These are phyloP conservation scores for Pogonomyrmex californicus DNA, from an alignment of 1,140 invertebrate genomes.

Conservation along the genomic window DNA sequence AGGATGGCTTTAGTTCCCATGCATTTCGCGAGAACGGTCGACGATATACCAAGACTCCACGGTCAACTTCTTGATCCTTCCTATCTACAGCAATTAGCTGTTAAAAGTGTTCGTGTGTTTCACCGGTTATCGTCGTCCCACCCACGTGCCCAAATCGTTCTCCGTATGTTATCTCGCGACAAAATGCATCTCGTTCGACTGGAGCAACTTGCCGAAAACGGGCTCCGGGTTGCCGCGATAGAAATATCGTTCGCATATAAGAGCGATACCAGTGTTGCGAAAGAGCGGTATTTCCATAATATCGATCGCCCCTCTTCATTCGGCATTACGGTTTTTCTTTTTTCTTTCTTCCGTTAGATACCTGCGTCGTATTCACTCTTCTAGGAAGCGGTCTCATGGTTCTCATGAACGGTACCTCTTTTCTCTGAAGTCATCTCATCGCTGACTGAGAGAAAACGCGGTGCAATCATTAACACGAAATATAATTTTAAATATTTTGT, in stretches of 20 bases:
- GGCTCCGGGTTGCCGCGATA: conserved; percentile 60
- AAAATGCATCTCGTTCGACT: conserved; percentile 82
- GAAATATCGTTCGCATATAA: conserved; percentile 42
- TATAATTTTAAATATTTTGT: not conserved
- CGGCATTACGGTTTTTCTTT: conserved; percentile 49
- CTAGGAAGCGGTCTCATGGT: conserved; percentile 80
- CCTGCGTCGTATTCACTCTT: conserved; percentile 74
- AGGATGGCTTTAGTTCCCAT: conserved; percentile 79
- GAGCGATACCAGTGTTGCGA: conserved; percentile 70
- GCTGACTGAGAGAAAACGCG: conserved; percentile 67
- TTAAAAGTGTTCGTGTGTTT: conserved; percentile 84
- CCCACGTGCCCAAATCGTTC: conserved; percentile 73
- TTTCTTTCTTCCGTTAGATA: conserved; percentile 59
- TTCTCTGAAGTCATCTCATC: conserved; percentile 79
- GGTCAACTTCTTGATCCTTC: conserved; percentile 66
- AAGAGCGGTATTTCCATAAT: conserved; percentile 79
- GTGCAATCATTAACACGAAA: conserved; percentile 50
- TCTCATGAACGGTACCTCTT: conserved; percentile 81
- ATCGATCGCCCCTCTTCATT: conserved; percentile 46
- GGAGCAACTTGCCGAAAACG: conserved; percentile 76
- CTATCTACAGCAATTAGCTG: conserved; percentile 84
- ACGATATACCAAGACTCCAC: conserved; percentile 69
- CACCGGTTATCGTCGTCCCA: conserved; percentile 78
- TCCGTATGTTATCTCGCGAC: conserved; percentile 78
- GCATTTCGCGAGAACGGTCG: conserved; percentile 77